Percentiles rank a stretch among this genome's conserved stretches.
Evolutionary conservation across 2,888 invertebrate species (phyloP).

Genomic region (Drosophila cracens): DNA sequence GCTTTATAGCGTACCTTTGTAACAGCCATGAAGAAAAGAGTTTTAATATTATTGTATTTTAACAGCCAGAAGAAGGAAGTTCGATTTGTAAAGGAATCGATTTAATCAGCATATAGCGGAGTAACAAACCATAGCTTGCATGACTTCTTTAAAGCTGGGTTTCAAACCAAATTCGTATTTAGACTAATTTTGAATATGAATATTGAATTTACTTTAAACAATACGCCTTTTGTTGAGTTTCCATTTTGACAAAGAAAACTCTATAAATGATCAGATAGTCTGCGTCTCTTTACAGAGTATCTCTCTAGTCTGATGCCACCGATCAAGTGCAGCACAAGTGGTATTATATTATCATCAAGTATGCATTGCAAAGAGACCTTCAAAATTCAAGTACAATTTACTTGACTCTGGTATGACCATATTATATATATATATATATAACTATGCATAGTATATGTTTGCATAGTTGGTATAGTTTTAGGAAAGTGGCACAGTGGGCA

Average conservation of each 20-base stretch:
- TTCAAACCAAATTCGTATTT: neutral
- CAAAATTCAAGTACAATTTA: constrained; percentile 46
- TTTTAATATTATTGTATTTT: no score
- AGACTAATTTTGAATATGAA: neutral
- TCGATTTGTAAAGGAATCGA: neutral
- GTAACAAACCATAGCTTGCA: neutral
- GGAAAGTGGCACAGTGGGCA: constrained; percentile 9
- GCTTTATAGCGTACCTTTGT: neutral
- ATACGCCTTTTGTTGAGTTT: no score
- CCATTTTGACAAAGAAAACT: neutral
- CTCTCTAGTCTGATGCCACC: neutral
- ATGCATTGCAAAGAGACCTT: constrained; percentile 45
- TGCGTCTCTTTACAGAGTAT: constrained; percentile 7
- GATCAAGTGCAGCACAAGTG: neutral
- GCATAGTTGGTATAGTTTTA: neutral
- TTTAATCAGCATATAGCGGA: neutral
- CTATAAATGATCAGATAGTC: neutral
- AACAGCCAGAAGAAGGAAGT: neutral
- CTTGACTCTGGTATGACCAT: neutral
- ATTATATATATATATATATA: neutral
- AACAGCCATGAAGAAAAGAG: neutral
- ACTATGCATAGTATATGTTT: neutral
- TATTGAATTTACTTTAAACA: neutral
- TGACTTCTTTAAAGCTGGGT: neutral
- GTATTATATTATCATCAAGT: constrained; percentile 42